A percentile compares a stretch with the other conserved stretches of the same genome.
Conservation (phyloP, 1,140 invertebrate species). For the Antheraea mylitta region DNA sequence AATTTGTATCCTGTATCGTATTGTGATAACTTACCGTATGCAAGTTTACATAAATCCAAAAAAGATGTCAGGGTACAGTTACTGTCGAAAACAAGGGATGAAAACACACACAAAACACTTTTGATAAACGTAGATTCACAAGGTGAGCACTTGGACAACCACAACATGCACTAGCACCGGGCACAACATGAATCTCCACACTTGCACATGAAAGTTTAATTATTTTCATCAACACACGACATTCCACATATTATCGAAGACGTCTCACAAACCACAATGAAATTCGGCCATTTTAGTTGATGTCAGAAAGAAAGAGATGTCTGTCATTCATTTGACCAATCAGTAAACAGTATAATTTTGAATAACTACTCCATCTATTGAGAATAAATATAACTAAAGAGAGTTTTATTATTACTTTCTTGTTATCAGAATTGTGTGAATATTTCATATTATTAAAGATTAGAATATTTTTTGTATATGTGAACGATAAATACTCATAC, state of each 20-base stretch:
- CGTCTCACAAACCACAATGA: slow-evolving; percentile 63
- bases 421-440: not conserved
- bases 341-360: not conserved
- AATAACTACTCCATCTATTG: slow-evolving; percentile 14
- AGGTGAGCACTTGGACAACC: slow-evolving; percentile 45
- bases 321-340: slow-evolving; percentile 23
- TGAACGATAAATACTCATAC: too few relatives aligned
- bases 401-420: slow-evolving; percentile 4
- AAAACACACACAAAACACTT: slow-evolving; percentile 63
- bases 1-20: slow-evolving; percentile 7
- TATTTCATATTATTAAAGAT: not conserved
- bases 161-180: slow-evolving; percentile 50
- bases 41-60: slow-evolving; percentile 73
- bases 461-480: too few relatives aligned
- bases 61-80: slow-evolving; percentile 52
- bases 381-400: not conserved
- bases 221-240: slow-evolving; percentile 48
- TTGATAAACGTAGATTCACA: slow-evolving; percentile 43
- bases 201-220: slow-evolving; percentile 61
- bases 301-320: slow-evolving; percentile 39
- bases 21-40: slow-evolving; percentile 52
- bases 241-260: slow-evolving; percentile 53
- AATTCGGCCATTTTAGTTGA: slow-evolving; percentile 69
- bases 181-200: slow-evolving; percentile 42
- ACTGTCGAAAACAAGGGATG: slow-evolving; percentile 67